Percentiles rank a stretch among this genome's conserved stretches.
Evolutionary conservation across 2,888 invertebrate genomes (phyloP).

Genomic region (Drosophila cyrtoloma): DNA sequence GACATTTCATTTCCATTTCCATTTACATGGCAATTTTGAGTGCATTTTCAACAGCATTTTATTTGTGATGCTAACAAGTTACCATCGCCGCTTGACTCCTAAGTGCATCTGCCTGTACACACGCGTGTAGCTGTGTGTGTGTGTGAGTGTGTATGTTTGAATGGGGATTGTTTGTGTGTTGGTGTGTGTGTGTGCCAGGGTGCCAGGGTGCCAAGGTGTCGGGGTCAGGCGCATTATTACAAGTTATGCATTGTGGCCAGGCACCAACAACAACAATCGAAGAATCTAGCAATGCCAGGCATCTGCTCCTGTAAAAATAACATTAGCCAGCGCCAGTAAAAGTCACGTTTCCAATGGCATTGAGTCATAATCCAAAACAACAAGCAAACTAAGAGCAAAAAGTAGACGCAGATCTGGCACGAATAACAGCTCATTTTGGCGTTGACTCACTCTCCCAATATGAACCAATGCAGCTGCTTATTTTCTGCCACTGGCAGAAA

Average conservation of each 20-base stretch:
- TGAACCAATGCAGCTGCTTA: not conserved
- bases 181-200: conserved; percentile 1
- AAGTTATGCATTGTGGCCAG: conserved; percentile 63
- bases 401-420: conserved; percentile 18
- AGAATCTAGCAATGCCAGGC: conserved; percentile 27
- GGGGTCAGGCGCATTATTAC: conserved; percentile 69
- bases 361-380: conserved; percentile 22
- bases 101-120: conserved; percentile 46
- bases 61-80: conserved; percentile 38
- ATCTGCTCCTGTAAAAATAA: conserved; percentile 26
- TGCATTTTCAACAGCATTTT: conserved; percentile 59
- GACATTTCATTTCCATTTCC: conserved; percentile 66
- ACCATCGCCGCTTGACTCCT: conserved; percentile 51
- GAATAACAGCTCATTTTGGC: conserved; percentile 24
- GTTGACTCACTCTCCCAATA: not conserved
- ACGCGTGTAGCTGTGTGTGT: conserved; percentile 3
- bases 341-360: conserved; percentile 48
- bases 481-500: conserved; percentile 19
- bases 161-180: conserved; percentile 2
- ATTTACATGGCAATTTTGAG: conserved; percentile 34
- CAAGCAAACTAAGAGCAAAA: conserved; percentile 19
- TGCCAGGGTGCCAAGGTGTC: conserved; percentile 16
- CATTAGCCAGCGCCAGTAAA: conserved; percentile 17
- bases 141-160: conserved; percentile 2
- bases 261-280: conserved; percentile 20